These are phyloP conservation scores for Rhinichthys klamathensis DNA, from an alignment of 2,113 vertebrate species.

Conservation along the genomic window DNA sequence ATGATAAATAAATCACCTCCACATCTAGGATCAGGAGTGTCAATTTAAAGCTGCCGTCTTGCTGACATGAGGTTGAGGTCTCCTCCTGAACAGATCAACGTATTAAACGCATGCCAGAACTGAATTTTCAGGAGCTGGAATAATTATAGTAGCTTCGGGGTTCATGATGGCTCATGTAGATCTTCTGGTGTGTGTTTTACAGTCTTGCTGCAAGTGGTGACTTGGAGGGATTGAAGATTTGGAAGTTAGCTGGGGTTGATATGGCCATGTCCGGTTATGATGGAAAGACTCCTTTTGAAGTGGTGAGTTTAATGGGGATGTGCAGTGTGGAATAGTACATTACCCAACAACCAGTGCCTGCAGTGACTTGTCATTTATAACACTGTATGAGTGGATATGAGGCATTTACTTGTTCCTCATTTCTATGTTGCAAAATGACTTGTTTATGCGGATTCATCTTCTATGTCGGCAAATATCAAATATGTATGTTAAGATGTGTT, in stretches of 20 bases:
- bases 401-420: not conserved
- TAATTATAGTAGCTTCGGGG: not conserved
- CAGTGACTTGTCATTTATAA: not conserved
- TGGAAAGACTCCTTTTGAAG: slow-evolving; percentile 74
- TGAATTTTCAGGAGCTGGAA: not conserved
- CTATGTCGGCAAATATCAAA: not conserved
- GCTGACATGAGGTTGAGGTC: not conserved
- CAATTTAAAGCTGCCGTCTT: not conserved
- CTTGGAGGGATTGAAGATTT: slow-evolving; percentile 80
- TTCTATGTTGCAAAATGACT: not conserved
- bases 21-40: not conserved
- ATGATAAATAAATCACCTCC: not conserved
- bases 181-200: slow-evolving; percentile 47
- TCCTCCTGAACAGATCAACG: not conserved
- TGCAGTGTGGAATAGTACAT: not conserved
- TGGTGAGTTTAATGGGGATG: slow-evolving; percentile 77
- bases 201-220: slow-evolving; percentile 83
- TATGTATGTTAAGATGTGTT: not conserved
- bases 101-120: not conserved
- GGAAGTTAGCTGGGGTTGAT: slow-evolving; percentile 85
- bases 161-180: not conserved
- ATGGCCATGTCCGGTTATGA: slow-evolving; percentile 80
- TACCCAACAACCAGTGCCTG: not conserved
- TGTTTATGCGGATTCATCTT: not conserved
- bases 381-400: not conserved